A percentile compares a stretch with the other conserved stretches of the same genome.
These are phyloP conservation scores for Girardinus metallicus DNA, from an alignment of 2,797 vertebrate genomes.

Conservation along the genomic window DNA sequence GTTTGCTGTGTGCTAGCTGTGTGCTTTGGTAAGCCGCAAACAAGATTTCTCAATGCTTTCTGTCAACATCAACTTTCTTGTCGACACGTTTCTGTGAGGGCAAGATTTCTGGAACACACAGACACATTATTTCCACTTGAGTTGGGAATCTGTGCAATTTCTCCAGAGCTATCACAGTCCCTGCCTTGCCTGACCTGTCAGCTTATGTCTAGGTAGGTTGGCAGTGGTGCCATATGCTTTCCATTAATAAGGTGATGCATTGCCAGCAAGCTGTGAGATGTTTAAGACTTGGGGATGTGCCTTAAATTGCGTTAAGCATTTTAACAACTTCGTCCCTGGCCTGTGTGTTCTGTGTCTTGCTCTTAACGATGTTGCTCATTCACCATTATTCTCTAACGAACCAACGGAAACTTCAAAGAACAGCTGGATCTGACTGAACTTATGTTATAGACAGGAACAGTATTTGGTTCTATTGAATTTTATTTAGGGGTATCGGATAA, in stretches of 20 bases:
- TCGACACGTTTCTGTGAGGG: neutral
- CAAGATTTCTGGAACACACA: neutral
- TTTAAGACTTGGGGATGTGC: neutral
- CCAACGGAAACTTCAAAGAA: neutral
- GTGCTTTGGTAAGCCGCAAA: neutral
- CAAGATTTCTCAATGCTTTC: neutral
- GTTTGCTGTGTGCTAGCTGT: neutral
- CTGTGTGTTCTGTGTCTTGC: neutral
- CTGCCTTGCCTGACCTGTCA: neutral
- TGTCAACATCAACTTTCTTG: neutral
- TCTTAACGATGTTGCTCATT: neutral
- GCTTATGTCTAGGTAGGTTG: neutral
- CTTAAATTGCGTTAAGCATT: neutral
- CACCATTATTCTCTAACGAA: neutral
- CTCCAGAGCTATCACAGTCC: neutral
- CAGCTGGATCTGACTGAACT: neutral
- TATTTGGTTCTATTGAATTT: neutral
- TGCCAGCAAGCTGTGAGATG: neutral
- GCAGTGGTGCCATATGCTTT: neutral
- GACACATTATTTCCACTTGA: neutral
- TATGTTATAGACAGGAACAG: neutral
- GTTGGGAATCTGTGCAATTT: neutral
- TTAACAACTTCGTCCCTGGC: neutral
- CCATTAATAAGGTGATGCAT: neutral
- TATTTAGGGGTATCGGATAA: neutral